Percentiles rank a stretch among this genome's conserved stretches.
Conservation (phyloP, 2,797 vertebrate species). For the Chiroxiphia lanceolata region DNA sequence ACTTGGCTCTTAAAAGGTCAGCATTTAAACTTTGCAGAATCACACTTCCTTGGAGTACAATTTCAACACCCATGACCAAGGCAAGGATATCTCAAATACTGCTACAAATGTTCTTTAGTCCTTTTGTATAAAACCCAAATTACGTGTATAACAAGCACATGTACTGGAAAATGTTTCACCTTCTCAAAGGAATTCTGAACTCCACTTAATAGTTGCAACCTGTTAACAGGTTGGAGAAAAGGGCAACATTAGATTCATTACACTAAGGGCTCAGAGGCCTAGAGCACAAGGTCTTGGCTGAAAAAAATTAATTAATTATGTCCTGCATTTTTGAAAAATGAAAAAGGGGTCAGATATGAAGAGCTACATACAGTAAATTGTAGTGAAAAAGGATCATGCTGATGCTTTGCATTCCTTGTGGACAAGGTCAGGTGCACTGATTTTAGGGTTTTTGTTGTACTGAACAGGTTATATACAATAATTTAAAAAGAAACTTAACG, state of each 20-base stretch:
- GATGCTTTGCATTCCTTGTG: neutral
- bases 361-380: neutral
- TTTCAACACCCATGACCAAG: neutral
- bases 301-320: neutral
- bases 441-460: neutral
- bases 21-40: neutral
- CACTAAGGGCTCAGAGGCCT: neutral
- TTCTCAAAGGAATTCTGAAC: slow-evolving; percentile 34
- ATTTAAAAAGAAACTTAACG: neutral
- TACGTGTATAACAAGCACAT: neutral
- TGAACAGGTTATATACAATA: neutral
- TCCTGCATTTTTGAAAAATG: slow-evolving; percentile 8
- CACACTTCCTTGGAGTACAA: neutral
- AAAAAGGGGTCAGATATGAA: slow-evolving; percentile 4
- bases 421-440: neutral
- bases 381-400: neutral
- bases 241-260: neutral
- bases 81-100: neutral
- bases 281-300: neutral
- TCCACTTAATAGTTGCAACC: neutral
- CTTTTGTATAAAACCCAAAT: neutral
- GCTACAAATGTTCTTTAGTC: neutral
- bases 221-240: slow-evolving; percentile 1
- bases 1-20: neutral
- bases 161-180: neutral